Conservation (phyloP, 1,140 invertebrate species). For the Hesperophylax magnus region DNA sequence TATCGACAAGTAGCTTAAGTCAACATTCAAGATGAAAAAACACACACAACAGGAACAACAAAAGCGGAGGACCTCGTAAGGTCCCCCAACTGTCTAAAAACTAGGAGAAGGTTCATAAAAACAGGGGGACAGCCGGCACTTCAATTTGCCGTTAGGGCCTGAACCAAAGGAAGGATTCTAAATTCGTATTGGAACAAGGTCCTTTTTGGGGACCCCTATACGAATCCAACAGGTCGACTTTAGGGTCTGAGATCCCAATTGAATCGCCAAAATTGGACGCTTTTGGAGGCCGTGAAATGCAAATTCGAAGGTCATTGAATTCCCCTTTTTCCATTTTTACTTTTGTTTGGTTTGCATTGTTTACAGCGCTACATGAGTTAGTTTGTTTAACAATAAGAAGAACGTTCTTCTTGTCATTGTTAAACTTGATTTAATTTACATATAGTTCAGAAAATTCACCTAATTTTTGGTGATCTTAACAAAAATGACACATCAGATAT, state of each 20-base stretch:
- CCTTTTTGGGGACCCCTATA: slow-evolving; percentile 31
- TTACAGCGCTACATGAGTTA: slow-evolving; percentile 10
- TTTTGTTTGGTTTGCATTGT: slow-evolving; percentile 17
- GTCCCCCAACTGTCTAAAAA: slow-evolving; percentile 7
- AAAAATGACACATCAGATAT: too few relatives aligned
- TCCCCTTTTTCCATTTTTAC: background rate
- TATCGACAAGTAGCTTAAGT: slow-evolving; percentile 51
- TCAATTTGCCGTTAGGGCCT: slow-evolving; percentile 39
- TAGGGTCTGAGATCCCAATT: slow-evolving; percentile 18
- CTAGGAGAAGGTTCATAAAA: slow-evolving; percentile 37
- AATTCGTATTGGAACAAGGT: slow-evolving; percentile 37
- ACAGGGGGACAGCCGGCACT: slow-evolving; percentile 36
- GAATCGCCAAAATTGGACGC: slow-evolving; percentile 22
- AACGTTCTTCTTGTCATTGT: background rate
- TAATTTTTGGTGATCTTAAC: too few relatives aligned
- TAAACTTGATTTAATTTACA: too few relatives aligned
- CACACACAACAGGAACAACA: slow-evolving; percentile 11
- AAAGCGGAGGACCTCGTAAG: background rate
- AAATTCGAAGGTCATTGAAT: slow-evolving; percentile 35
- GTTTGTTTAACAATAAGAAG: background rate
- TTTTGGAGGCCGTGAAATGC: slow-evolving; percentile 13
- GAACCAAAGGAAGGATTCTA: slow-evolving; percentile 1
- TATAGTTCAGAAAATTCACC: too few relatives aligned
- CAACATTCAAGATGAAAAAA: slow-evolving; percentile 40
- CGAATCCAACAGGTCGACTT: slow-evolving; percentile 47